Conservation (phyloP, 2,797 vertebrate species). For the Sciurus vulgaris region DNA sequence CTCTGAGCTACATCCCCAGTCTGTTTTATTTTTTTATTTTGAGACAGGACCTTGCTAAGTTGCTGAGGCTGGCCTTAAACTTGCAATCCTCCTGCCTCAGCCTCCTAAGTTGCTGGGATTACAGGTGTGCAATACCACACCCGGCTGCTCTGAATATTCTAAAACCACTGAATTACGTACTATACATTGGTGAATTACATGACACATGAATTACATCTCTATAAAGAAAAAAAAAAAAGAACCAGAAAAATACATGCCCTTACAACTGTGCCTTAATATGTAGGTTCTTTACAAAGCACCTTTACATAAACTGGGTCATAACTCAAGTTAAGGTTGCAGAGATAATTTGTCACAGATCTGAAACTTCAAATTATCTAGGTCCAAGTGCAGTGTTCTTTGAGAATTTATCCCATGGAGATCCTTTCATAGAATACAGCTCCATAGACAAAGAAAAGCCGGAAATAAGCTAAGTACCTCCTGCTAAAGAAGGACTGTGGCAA, state of each 20-base stretch:
- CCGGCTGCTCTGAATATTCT: not conserved
- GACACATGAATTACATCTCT: not conserved
- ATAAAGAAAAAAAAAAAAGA: not conserved
- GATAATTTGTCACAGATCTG: not conserved
- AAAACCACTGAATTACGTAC: not conserved
- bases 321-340: not conserved
- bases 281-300: not conserved
- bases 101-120: no score
- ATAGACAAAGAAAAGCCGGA: not conserved
- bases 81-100: no score
- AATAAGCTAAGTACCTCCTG: not conserved
- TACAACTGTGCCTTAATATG: not conserved
- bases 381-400: not conserved
- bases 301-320: not conserved
- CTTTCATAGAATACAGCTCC: not conserved
- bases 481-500: not conserved
- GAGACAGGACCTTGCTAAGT: no score
- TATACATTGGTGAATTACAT: not conserved
- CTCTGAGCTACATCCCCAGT: no score
- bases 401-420: not conserved
- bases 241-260: slow-evolving; percentile 10
- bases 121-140: no score
- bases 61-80: no score
- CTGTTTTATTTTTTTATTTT: no score
- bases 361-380: slow-evolving; percentile 12